Base-by-base conservation (phyloP, 2,888 invertebrate species). In the Chromoteleia sp. region DNA sequence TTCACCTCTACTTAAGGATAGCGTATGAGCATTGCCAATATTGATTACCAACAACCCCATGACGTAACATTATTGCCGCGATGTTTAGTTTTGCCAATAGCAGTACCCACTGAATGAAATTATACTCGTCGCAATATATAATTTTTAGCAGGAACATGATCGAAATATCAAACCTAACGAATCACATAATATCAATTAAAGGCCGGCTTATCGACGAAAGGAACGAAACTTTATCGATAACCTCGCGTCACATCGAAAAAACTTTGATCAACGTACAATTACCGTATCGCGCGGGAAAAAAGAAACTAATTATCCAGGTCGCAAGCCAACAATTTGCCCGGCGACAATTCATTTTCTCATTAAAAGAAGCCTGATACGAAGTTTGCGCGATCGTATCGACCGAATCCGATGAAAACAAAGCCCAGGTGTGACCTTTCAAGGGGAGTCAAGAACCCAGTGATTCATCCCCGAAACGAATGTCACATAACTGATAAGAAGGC, bases 391-490 rank as follows among this genome's bases (percentile, higher is more conserved):
- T 14, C 0, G 8, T 39, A 12, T 14, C 39, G 39, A 39, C 39
- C 14, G 14, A n/a, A n/a, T 33, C 10, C 5, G 33, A 33, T 10
- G 10, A 33, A 33, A 33, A 8, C 5, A 33, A 33, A n/a, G n/a
- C n/a, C n/a, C n/a, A n/a, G n/a, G 33, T 8, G 33, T 33, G 33
- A 33, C 33, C 33, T 33, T 33, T 33, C 33, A n/a, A n/a, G 5
- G 2, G 8, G 8, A 56, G 56, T 58, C 70, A 70, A 70, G 21
- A 48, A 48, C 45, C 68, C 21, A 41, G 3, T 68, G 52, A 19
- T 68, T 70, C 54, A 58, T 58, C 58, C 45, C n/a, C 17, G 7
- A 48, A 21, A 25, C 56, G 15, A 70, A 45, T 58, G 58, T 48
- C 48, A 58, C 36, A 59, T 19, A 15, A 12, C n/a, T 12, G 67